phyloP scores from a whole-genome alignment of 2,113 vertebrate genomes.

The Stictonetta naevosa region DNA sequence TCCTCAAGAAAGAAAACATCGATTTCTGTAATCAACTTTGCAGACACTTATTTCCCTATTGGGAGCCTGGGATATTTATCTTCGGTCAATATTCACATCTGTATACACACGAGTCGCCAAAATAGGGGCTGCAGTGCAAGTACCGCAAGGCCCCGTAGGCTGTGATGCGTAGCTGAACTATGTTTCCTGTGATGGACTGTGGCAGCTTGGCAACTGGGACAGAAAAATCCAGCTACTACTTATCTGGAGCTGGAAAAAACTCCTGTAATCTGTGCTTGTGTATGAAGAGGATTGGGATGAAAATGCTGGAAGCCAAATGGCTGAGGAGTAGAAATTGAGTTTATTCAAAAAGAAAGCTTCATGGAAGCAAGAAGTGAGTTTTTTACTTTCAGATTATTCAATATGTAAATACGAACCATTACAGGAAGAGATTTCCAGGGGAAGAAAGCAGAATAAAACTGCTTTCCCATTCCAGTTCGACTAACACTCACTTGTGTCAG shows the following conservation, averaged over 20 bases:
- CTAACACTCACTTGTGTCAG: neutral
- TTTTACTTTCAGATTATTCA: neutral
- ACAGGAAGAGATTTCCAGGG: neutral
- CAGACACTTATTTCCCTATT: neutral
- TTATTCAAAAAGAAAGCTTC: slow-evolving; percentile 2
- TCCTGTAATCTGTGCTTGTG: slow-evolving; percentile 3
- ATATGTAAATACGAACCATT: neutral
- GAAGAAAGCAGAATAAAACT: neutral
- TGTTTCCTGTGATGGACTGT: neutral
- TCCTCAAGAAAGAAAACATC: neutral
- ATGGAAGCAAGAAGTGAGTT: slow-evolving; percentile 75
- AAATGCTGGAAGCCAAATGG: slow-evolving; percentile 21
- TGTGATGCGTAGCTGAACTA: neutral
- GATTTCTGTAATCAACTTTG: neutral
- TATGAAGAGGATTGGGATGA: neutral
- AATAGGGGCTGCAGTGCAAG: neutral
- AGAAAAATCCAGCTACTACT: slow-evolving; percentile 37
- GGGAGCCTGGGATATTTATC: neutral
- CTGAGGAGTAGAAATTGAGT: neutral
- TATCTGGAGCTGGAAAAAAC: slow-evolving; percentile 20
- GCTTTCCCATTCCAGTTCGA: neutral
- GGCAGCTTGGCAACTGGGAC: neutral
- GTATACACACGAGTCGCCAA: neutral
- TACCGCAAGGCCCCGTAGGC: neutral
- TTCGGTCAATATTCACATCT: neutral